Conservation (phyloP, 2,113 vertebrate species). For the Oceanites oceanicus region DNA sequence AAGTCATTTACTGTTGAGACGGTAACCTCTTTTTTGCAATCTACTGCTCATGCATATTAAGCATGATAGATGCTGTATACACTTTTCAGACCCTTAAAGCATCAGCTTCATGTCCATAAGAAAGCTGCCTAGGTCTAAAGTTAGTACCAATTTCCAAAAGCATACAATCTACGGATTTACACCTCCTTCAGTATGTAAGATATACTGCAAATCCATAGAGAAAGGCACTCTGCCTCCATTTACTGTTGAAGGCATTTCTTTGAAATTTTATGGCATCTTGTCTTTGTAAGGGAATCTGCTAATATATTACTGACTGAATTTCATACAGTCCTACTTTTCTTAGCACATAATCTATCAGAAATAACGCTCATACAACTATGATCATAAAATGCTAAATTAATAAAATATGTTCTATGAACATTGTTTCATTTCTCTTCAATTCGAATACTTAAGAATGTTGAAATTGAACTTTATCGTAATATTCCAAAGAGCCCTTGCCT, state of each 20-base stretch:
- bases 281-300: not conserved
- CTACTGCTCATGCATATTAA: not conserved
- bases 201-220: not conserved
- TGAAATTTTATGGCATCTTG: not conserved
- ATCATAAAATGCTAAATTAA: not conserved
- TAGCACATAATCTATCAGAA: not conserved
- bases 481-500: not conserved
- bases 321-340: not conserved
- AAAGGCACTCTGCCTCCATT: not conserved
- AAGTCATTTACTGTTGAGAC: not conserved
- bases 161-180: not conserved
- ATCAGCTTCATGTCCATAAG: not conserved
- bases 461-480: not conserved
- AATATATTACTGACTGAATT: not conserved
- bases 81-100: not conserved
- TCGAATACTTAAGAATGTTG: not conserved
- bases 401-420: not conserved
- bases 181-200: not conserved
- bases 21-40: not conserved
- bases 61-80: not conserved
- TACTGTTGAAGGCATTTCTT: not conserved
- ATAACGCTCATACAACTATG: not conserved
- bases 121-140: not conserved
- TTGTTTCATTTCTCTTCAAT: not conserved
- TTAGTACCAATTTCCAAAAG: not conserved